Evolutionary conservation across 1,140 invertebrate genomes (phyloP), one percentile per base, ranked within the genome.

Genomic region (Drosophila saltans): DNA sequence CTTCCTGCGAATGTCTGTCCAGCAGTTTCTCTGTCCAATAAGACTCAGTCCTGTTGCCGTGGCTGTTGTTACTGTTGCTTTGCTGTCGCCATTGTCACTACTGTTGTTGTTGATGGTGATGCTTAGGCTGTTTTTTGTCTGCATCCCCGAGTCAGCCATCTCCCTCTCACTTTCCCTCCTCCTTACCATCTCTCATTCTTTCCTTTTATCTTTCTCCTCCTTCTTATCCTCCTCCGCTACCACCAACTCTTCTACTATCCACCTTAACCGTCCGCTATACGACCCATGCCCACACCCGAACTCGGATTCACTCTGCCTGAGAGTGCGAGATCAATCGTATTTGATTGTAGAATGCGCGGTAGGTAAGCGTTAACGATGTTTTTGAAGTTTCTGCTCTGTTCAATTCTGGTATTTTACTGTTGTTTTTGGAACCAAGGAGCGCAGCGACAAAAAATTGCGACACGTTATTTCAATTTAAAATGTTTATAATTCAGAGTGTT

Each of bases 381-480:
- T 89, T 89, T 81, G 84, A 89, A 88, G 84, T 83, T 86, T 82
- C 78, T 68, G 52, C 65, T 75, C 78, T 65, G 45, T 52, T 66
- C 65, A 48, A 66, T 56, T 73, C 55, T 61, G 66, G 72, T 76
- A 63, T 66, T 55, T 69, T 67, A 36, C 39, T 64, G 55, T 58
- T 69, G 59, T 63, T 75, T 60, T 72, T 69, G 66, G 67, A 77
- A 69, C 65, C 62, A 82, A 72, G 82, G 45, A 80, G 75, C 61
- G 58, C 67, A 64, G 76, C 80, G 69, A 82, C 83, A 81, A 83
- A 83, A 88, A 89, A 89, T 90, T 83, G 85, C 84, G 71, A 89
- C 84, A 89, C 84, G 84, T 89, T 89, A 89, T 90, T 89, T 89
- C 84, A 89, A 89, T 89, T 89, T 89, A 89, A 89, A 89, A 89